These are phyloP conservation scores for Anabacerthia variegaticeps DNA, from an alignment of 2,797 vertebrate genomes.

Conservation along the genomic window DNA sequence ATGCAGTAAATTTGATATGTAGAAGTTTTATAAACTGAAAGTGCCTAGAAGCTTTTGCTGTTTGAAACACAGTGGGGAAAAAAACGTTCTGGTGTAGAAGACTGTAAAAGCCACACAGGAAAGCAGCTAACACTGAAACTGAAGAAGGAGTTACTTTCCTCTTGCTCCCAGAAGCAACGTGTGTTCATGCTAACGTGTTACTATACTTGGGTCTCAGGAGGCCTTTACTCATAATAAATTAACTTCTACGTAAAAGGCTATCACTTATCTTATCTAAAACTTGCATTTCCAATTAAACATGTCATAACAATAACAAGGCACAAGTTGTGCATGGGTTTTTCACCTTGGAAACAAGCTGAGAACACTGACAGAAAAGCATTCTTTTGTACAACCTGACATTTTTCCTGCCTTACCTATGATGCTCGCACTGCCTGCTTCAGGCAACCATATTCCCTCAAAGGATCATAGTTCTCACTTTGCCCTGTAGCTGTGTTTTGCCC, in stretches of 20 bases:
- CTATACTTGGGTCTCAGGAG: neutral
- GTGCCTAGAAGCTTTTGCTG: neutral
- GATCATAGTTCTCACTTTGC: neutral
- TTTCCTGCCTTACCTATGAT: neutral
- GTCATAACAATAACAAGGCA: neutral
- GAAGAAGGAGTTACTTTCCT: neutral
- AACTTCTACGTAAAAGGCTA: neutral
- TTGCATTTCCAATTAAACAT: neutral
- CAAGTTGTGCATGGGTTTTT: neutral
- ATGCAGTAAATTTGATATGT: neutral
- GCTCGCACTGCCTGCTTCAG: neutral
- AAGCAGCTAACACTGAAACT: neutral
- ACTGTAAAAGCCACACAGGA: neutral
- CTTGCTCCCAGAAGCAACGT: rapidly evolving
- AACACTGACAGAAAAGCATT: neutral
- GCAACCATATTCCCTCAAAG: neutral
- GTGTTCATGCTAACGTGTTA: rapidly evolving
- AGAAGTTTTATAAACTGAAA: neutral
- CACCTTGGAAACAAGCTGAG: neutral
- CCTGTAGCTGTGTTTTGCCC: neutral
- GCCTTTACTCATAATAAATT: neutral
- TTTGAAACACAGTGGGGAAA: neutral
- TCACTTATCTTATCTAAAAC: neutral
- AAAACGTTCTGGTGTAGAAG: neutral
- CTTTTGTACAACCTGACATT: neutral